phyloP scores from a whole-genome alignment of 2,888 invertebrate genomes.

The Microchrysa polita region DNA sequence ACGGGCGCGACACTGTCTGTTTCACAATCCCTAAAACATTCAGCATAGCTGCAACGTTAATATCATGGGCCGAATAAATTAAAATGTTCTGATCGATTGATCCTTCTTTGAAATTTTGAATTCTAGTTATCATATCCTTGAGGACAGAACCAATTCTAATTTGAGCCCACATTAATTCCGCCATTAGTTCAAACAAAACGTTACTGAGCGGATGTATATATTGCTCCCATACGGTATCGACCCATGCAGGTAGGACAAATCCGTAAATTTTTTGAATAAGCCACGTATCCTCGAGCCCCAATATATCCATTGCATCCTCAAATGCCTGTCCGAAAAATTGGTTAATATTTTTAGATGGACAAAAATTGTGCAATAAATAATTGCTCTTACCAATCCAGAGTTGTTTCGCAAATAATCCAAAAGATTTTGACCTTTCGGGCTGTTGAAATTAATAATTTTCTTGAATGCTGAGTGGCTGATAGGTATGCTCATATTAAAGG shows the following conservation, averaged over 20 bases:
- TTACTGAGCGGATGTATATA: neutral
- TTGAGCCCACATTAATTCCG: neutral
- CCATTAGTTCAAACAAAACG: neutral
- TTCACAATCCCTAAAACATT: neutral
- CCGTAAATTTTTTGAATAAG: neutral
- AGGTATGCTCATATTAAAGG: neutral
- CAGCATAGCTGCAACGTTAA: neutral
- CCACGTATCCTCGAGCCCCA: neutral
- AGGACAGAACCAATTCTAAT: neutral
- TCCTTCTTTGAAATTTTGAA: neutral
- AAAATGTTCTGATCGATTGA: neutral
- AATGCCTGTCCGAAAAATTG: neutral
- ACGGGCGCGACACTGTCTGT: neutral
- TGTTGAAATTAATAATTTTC: neutral
- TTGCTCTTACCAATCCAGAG: neutral
- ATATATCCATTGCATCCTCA: neutral
- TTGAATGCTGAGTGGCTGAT: neutral
- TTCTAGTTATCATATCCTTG: neutral
- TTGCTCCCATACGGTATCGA: neutral
- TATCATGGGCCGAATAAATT: constrained; percentile 6
- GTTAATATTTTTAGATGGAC: neutral
- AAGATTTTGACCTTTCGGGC: neutral
- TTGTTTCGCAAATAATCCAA: neutral
- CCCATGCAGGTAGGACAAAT: neutral
- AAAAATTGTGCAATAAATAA: neutral